Percentiles rank a stretch among this genome's conserved stretches.
Conservation (phyloP, 2,113 vertebrate genomes). For the Marcusenius ussheri region DNA sequence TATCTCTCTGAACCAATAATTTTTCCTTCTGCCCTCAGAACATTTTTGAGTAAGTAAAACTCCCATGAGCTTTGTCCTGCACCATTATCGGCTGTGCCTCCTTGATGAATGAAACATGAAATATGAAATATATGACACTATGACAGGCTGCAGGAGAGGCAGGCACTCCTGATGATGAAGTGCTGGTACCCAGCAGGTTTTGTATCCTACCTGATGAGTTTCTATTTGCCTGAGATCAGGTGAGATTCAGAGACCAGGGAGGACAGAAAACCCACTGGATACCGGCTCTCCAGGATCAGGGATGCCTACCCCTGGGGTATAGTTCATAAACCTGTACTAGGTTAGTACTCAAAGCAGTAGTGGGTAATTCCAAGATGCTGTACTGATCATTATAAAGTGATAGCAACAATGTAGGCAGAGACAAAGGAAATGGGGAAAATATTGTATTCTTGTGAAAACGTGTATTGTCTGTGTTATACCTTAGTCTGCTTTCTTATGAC, state of each 20-base stretch:
- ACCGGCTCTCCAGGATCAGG: not conserved
- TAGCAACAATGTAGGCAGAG: not conserved
- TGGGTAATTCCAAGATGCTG: not conserved
- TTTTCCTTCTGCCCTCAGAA: too few relatives aligned
- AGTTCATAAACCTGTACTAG: not conserved
- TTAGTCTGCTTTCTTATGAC: not conserved
- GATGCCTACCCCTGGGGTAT: not conserved
- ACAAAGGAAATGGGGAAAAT: not conserved
- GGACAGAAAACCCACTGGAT: not conserved
- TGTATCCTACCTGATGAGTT: not conserved
- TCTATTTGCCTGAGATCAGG: not conserved
- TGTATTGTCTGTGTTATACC: not conserved
- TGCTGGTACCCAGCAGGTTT: not conserved
- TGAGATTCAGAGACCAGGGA: not conserved
- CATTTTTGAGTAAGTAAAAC: too few relatives aligned
- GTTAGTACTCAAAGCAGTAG: not conserved
- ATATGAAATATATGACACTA: not conserved
- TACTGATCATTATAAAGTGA: not conserved
- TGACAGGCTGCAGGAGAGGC: not conserved
- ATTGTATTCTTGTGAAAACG: not conserved
- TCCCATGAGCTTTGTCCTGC: not conserved
- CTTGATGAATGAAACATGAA: not conserved
- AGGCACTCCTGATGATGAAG: not conserved
- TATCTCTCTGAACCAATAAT: too few relatives aligned
- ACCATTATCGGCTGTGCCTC: not conserved